A percentile compares a stretch with the other conserved stretches of the same genome.
Conservation (phyloP, 23 tunicate species). For the Trididemnum clinides region DNA sequence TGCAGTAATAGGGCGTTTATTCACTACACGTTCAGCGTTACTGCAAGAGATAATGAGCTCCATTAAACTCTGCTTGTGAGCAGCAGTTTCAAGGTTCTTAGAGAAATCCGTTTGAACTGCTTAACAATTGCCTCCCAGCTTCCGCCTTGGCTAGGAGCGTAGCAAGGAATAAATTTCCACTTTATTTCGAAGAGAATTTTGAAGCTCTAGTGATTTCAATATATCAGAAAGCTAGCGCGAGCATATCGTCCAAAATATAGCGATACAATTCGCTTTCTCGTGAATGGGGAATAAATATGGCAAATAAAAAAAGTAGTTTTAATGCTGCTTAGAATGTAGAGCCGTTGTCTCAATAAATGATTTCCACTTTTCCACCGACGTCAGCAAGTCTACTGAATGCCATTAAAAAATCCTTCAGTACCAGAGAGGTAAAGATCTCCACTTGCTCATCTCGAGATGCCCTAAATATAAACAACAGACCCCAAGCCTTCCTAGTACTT, state of each 20-base stretch:
- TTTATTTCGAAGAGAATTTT: background rate
- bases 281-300: too few relatives aligned
- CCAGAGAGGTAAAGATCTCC: background rate
- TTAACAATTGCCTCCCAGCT: background rate
- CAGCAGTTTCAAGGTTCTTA: background rate
- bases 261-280: too few relatives aligned
- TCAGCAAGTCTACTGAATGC: background rate
- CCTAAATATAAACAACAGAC: background rate
- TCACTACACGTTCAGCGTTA: background rate
- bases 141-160: background rate
- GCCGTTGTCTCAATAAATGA: background rate
- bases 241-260: background rate
- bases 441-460: background rate
- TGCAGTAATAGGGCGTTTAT: background rate
- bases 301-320: background rate
- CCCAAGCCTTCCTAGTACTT: background rate
- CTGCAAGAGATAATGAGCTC: background rate
- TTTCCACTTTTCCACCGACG: background rate
- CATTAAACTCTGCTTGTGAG: background rate
- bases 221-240: too few relatives aligned
- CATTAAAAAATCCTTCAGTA: background rate
- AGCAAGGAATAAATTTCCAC: background rate
- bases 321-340: background rate
- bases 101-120: background rate
- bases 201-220: background rate